Base-by-base conservation (phyloP, 2,888 invertebrate species). In the Dasypolia templi region DNA sequence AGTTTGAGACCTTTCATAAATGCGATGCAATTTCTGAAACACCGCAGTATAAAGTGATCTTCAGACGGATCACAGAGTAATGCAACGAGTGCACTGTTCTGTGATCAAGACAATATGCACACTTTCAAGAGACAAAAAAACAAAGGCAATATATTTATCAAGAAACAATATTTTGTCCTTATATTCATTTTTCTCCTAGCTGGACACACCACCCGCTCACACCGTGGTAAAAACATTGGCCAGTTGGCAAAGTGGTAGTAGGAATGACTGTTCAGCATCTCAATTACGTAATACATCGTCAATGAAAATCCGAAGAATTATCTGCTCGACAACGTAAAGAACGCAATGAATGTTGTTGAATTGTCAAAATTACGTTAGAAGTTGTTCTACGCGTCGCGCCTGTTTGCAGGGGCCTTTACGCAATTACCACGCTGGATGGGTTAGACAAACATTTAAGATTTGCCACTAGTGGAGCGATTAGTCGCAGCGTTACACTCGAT, bases 1-100 rank as follows among this genome's bases (percentile, higher is more conserved):
- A 78, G 59, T 68, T 82, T 79, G 73, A 83, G 68, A 83, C 85
- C 85, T 85, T 72, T 73, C 64, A 44, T 74, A 83, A 76, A 75
- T 59, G 64, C 70, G 65, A 77, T 70, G 72, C 78, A 67, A 78
- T 81, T 83, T 61, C 65, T 51, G 55, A 70, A 84, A 75, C 49
- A 70, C 76, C 68, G 77, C 65, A 79, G 32, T 67, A 17, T 85
- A 78, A 85, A 66, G 74, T 46, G 6, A 26, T 26, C 0, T 75
- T 61, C 74, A 83, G 83, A 83, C 64, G 42, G n/a, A 49, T 4
- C 9, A 12, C 4, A 17, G 7, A 3, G 14, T 29, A 12, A 14
- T 12, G 44, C 58, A 53, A n/a, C 22, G 26, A 22, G 5, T 53
- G 39, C n/a, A 26, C 17, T 61, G 19, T 59, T 39, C 19, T 42